Evolutionary conservation across 2,113 vertebrate genomes (phyloP).

Genomic region (Lepisosteus osseus): DNA sequence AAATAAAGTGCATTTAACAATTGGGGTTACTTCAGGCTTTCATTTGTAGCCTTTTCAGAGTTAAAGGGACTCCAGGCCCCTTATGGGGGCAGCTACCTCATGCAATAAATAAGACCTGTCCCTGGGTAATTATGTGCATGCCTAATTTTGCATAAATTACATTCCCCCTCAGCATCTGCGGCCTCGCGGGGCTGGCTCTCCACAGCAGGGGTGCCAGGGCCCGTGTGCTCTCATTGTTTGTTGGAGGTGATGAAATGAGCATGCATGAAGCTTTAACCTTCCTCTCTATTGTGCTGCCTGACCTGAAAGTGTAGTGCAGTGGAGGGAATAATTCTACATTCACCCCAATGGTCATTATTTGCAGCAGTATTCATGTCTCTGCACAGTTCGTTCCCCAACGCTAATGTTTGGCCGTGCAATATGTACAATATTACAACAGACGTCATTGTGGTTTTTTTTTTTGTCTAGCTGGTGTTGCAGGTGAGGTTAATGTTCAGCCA

Average conservation of each 20-base stretch:
- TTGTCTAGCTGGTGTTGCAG: no score
- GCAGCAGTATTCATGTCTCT: background rate
- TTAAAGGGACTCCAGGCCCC: constrained; percentile 11
- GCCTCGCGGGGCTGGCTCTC: constrained; percentile 27
- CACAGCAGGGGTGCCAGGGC: constrained; percentile 15
- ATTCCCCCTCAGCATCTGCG: constrained; percentile 35
- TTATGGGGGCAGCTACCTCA: constrained; percentile 27
- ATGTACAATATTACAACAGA: constrained; percentile 1
- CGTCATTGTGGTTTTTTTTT: no score
- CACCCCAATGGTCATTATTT: constrained; percentile 30
- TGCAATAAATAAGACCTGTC: constrained; percentile 41
- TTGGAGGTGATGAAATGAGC: constrained; percentile 32
- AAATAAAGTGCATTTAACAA: background rate
- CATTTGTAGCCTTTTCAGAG: background rate
- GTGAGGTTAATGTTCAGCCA: no score
- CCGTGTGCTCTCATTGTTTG: constrained; percentile 26
- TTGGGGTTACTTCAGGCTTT: constrained; percentile 22
- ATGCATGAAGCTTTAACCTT: constrained; percentile 26
- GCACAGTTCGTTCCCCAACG: background rate
- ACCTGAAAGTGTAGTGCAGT: constrained; percentile 34
- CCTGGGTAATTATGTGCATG: constrained; percentile 38
- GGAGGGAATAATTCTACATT: constrained; percentile 22
- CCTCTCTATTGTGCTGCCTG: constrained; percentile 29
- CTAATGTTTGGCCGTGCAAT: constrained; percentile 14
- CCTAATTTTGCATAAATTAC: constrained; percentile 41